Base-by-base conservation (phyloP, 2,888 invertebrate genomes). In the Sesia apiformis region DNA sequence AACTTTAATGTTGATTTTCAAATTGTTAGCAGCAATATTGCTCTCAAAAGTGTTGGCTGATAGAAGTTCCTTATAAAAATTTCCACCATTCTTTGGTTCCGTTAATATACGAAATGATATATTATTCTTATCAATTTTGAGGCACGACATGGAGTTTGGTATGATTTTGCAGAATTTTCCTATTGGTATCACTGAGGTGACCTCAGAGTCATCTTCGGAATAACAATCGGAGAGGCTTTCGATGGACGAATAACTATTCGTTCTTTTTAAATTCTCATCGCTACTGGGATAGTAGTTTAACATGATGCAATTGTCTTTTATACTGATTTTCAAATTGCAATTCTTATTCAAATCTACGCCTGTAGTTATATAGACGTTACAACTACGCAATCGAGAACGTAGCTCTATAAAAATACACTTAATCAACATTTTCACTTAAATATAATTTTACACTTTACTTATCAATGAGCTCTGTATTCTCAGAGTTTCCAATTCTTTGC, bases 371-470 rank as follows among this genome's bases (percentile, higher is more conserved):
- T 90, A 91, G 57, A 92, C 90, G 64, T 92, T 92, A 61, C 92
- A 92, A 57, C 91, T 91, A 55, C 91, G 84, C 62, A 93, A 65
- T 38, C 91, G 78, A 4, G 92, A 90, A 62, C 93, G 84, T 8
- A 92, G 73, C 79, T 93, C 93, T 65, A 92, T 85, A 62, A 92
- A 82, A 66, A 92, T 78, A 72, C 80, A 81, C 63, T 90, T 84
- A 54, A 90, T 74, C 72, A 89, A 78, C 89, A 89, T 88, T 77
- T 77, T 86, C 55, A 46, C 66, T 66, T 66, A 64, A 56, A 50
- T 38, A 38, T 56, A 58, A 59, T 3, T 3, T 49, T 63, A 65
- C 54, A 41, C n/a, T 52, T 72, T 83, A 82, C 69, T 81, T 81
- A 72, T 82, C 79, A 59, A 78, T 78, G 53, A 79, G 64, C 59